phyloP scores from a whole-genome alignment of 2,797 vertebrate species.

The Borostomias antarcticus region DNA sequence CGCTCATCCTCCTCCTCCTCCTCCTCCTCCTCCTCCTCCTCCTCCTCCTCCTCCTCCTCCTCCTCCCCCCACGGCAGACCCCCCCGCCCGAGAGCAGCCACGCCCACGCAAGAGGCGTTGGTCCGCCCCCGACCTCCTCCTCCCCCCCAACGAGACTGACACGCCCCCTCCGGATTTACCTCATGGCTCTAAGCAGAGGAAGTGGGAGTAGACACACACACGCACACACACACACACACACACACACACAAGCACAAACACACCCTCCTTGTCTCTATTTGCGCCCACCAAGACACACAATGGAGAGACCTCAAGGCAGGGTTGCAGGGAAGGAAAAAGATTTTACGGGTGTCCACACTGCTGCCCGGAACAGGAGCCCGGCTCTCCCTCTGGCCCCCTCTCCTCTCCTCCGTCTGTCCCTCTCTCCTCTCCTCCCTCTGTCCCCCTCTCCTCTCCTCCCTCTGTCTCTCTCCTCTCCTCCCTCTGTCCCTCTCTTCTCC shows the following conservation, averaged over 20 bases:
- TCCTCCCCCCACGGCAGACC: slow-evolving; percentile 30
- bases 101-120: slow-evolving; percentile 76
- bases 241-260: slow-evolving; percentile 52
- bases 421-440: slow-evolving; percentile 20
- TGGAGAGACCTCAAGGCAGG: slow-evolving; percentile 72
- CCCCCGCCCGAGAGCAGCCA: slow-evolving; percentile 49
- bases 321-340: slow-evolving; percentile 72
- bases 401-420: background rate
- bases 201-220: slow-evolving; percentile 70
- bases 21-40: slow-evolving; percentile 56
- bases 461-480: slow-evolving; percentile 16
- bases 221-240: slow-evolving; percentile 23
- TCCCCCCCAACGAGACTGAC: slow-evolving; percentile 55
- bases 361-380: slow-evolving; percentile 46
- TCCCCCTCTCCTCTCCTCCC: slow-evolving; percentile 7
- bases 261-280: slow-evolving; percentile 75
- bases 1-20: no score
- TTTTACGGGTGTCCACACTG: slow-evolving; percentile 63
- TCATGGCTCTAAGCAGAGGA: slow-evolving; percentile 78
- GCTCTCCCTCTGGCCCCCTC: slow-evolving; percentile 10
- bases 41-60: slow-evolving; percentile 48
- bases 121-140: slow-evolving; percentile 76
- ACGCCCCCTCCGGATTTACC: slow-evolving; percentile 76
- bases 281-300: slow-evolving; percentile 64
- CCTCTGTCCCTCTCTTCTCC: slow-evolving; percentile 5